Conservation (phyloP, 2,888 invertebrate species). For the Chymomyza procnemis region DNA sequence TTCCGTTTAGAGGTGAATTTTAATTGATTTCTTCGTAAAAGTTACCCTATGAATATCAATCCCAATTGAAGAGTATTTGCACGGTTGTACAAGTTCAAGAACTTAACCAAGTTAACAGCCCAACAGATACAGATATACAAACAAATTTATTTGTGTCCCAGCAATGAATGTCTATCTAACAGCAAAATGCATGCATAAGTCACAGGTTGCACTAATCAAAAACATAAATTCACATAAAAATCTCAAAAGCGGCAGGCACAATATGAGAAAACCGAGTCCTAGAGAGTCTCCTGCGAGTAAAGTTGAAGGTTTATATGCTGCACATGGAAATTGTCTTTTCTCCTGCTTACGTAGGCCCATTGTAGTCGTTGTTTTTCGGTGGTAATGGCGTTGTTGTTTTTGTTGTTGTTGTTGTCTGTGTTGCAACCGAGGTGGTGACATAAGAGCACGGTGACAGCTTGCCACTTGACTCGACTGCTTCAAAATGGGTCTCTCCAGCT, state of each 20-base stretch:
- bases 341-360: slow-evolving; percentile 17
- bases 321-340: slow-evolving; percentile 67
- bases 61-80: no score
- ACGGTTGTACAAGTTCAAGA: neutral
- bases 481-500: slow-evolving; percentile 58
- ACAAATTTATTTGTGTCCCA: slow-evolving; percentile 54
- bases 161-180: slow-evolving; percentile 43
- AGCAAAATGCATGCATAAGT: slow-evolving; percentile 60
- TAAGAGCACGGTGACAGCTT: slow-evolving; percentile 41
- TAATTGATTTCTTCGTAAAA: no score
- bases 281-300: slow-evolving; percentile 30
- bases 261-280: neutral
- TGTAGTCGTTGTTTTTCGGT: slow-evolving; percentile 15
- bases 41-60: no score
- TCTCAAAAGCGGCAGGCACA: slow-evolving; percentile 31
- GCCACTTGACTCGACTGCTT: slow-evolving; percentile 62
- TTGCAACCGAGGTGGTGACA: neutral
- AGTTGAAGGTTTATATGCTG: slow-evolving; percentile 72
- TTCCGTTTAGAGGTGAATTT: no score
- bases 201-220: slow-evolving; percentile 66
- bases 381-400: slow-evolving; percentile 18
- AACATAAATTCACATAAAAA: slow-evolving; percentile 72
- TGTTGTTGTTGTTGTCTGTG: slow-evolving; percentile 5
- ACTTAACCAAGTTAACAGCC: neutral
- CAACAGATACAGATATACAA: neutral